phyloP scores from a whole-genome alignment of 2,888 invertebrate genomes.

The Apotomis capreana region DNA sequence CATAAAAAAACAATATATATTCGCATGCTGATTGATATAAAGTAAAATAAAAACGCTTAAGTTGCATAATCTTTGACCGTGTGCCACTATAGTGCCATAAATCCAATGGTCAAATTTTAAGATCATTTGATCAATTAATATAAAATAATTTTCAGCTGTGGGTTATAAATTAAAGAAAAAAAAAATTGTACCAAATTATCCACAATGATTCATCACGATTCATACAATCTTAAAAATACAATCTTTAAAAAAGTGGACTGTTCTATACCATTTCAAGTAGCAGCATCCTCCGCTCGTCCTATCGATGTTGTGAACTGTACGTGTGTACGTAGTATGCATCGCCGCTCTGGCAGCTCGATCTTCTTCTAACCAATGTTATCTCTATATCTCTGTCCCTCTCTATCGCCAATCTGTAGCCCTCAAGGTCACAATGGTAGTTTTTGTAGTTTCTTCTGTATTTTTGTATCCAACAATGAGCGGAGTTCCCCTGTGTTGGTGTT shows the following conservation, averaged over 20 bases:
- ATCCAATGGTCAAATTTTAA: too few relatives aligned
- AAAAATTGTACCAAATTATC: too few relatives aligned
- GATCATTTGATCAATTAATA: too few relatives aligned
- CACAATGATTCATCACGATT: too few relatives aligned
- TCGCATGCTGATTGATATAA: background rate
- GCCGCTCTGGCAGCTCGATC: conserved; percentile 73
- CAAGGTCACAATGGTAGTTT: conserved; percentile 76
- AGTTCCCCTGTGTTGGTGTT: conserved; percentile 76
- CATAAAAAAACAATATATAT: background rate
- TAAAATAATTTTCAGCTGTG: too few relatives aligned
- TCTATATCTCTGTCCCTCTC: conserved; percentile 73
- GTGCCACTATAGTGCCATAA: too few relatives aligned
- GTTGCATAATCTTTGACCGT: too few relatives aligned
- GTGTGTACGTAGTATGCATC: conserved; percentile 81
- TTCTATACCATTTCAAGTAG: conserved; percentile 79
- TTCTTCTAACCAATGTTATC: conserved; percentile 74
- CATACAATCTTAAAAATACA: background rate
- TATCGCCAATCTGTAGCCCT: conserved; percentile 77
- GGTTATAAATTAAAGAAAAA: too few relatives aligned
- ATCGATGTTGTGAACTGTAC: conserved; percentile 80
- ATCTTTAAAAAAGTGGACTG: conserved; percentile 43
- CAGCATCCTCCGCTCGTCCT: conserved; percentile 77
- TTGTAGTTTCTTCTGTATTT: conserved; percentile 80
- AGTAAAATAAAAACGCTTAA: too few relatives aligned
- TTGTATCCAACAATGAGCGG: conserved; percentile 75